Evolutionary conservation across 1,140 invertebrate genomes (phyloP).

Genomic region (Copidosoma floridanum): DNA sequence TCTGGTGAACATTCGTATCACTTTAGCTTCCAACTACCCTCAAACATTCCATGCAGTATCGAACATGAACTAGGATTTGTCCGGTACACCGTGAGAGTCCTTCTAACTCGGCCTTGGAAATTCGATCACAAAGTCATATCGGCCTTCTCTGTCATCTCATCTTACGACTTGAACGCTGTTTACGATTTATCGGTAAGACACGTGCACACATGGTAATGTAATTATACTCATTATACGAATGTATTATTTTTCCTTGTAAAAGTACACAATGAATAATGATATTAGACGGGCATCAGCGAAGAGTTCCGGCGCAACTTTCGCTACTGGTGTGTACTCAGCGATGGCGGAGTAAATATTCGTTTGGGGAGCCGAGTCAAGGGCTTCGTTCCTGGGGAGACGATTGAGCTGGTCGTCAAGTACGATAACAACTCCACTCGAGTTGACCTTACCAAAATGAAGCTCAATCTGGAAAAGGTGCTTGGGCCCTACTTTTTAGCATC

Average conservation of each 20-base stretch:
- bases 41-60: slow-evolving; percentile 57
- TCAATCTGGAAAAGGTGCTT: slow-evolving; percentile 63
- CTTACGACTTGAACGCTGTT: slow-evolving; percentile 33
- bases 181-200: too few species aligned
- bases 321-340: slow-evolving; percentile 54
- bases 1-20: slow-evolving; percentile 54
- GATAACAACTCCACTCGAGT: slow-evolving; percentile 63
- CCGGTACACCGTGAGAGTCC: slow-evolving; percentile 59
- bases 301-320: slow-evolving; percentile 61
- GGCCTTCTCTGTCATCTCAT: slow-evolving; percentile 54
- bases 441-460: slow-evolving; percentile 58
- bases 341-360: slow-evolving; percentile 58
- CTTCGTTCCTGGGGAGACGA: slow-evolving; percentile 65
- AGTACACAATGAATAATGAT: too few species aligned
- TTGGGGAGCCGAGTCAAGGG: slow-evolving; percentile 61
- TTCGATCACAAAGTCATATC: slow-evolving; percentile 57
- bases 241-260: too few species aligned
- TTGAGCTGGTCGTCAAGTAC: slow-evolving; percentile 61
- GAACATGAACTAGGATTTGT: slow-evolving; percentile 59
- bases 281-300: slow-evolving; percentile 33
- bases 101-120: slow-evolving; percentile 60
- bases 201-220: too few species aligned
- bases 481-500: too few species aligned
- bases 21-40: slow-evolving; percentile 58
- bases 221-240: too few species aligned